A percentile compares a stretch with the other conserved stretches of the same genome.
phyloP scores from a whole-genome alignment of 2,888 invertebrate genomes.

The Rhyacophila evoluta region DNA sequence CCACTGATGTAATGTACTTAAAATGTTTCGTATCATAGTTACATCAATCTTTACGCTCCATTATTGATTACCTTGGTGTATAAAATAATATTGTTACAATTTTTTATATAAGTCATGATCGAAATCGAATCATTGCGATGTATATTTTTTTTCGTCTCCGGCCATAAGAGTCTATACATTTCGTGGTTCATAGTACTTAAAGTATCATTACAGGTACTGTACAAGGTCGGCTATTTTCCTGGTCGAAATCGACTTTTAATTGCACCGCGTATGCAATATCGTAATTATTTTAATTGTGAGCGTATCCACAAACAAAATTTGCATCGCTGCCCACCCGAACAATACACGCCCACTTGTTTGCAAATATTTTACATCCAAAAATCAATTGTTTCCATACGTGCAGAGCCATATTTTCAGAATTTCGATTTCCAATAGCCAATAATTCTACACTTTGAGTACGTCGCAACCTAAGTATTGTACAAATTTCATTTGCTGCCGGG shows the following conservation, averaged over 20 bases:
- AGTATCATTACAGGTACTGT: constrained; percentile 3
- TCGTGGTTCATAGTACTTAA: not conserved
- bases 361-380: too few species aligned
- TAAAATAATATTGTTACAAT: not conserved
- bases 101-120: not conserved
- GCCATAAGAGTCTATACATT: not conserved
- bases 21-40: not conserved
- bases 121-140: not conserved
- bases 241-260: constrained; percentile 12
- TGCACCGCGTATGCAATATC: not conserved
- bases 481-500: too few species aligned
- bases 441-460: too few species aligned
- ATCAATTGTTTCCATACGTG: too few species aligned
- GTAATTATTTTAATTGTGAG: constrained; percentile 10
- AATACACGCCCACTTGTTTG: too few species aligned
- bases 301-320: not conserved
- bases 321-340: not conserved
- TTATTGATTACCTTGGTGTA: not conserved
- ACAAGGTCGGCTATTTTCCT: constrained; percentile 12
- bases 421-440: too few species aligned
- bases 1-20: not conserved
- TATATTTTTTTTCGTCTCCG: not conserved
- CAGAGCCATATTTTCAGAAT: too few species aligned
- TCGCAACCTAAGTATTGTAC: too few species aligned
- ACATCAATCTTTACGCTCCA: not conserved